Percentiles rank a stretch among this genome's conserved stretches.
phyloP scores from a whole-genome alignment of 2,113 vertebrate genomes.

The Ahaetulla prasina region DNA sequence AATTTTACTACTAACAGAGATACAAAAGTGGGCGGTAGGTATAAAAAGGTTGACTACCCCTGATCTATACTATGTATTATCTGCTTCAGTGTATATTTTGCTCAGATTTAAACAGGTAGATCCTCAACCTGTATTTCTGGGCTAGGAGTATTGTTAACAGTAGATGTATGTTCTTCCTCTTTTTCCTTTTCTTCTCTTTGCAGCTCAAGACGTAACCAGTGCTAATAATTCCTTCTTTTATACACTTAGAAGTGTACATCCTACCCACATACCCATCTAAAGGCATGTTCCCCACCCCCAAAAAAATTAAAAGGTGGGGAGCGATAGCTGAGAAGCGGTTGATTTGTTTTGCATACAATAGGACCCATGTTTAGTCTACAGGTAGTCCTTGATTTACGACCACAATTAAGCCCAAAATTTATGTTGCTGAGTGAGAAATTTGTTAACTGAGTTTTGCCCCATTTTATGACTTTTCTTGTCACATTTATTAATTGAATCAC shows the following conservation, averaged over 20 bases:
- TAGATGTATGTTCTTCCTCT: not conserved
- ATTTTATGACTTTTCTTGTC: not conserved
- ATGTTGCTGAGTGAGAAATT: not conserved
- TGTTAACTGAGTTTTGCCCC: not conserved
- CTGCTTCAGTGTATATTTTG: not conserved
- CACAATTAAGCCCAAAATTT: not conserved
- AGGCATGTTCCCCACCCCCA: not conserved
- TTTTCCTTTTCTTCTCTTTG: not conserved
- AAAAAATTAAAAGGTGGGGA: not conserved
- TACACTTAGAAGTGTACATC: not conserved
- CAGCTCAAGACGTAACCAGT: not conserved
- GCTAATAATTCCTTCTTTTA: not conserved
- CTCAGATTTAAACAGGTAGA: not conserved
- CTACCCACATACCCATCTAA: not conserved
- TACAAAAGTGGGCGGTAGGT: no score
- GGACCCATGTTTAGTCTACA: not conserved
- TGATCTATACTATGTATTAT: no score
- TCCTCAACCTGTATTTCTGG: not conserved
- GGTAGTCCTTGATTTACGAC: not conserved
- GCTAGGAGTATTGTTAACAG: not conserved
- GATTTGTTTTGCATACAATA: not conserved
- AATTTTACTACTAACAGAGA: no score
- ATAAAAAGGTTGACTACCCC: no score
- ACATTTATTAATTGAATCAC: not conserved
- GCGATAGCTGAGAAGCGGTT: not conserved